Evolutionary conservation across 2,888 invertebrate species (phyloP).

Genomic region (Caenorhabditis zanzibari): DNA sequence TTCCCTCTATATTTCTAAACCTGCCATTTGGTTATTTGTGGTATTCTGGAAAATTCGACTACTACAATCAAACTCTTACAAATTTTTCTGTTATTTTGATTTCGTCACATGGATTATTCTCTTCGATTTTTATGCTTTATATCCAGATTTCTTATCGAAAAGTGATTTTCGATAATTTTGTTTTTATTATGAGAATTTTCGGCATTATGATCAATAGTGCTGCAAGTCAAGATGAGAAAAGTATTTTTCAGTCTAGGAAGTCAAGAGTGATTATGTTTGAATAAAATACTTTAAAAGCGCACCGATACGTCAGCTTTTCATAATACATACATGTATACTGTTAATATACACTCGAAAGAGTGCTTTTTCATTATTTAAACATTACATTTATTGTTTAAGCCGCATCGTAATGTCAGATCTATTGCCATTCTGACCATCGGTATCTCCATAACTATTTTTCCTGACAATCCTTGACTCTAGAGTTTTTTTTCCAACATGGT

Average conservation of each 20-base stretch:
- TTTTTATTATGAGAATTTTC: neutral
- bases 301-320: no score
- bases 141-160: conserved; percentile 24
- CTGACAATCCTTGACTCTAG: no score
- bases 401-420: no score
- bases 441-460: no score
- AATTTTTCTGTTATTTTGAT: neutral
- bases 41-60: conserved; percentile 10
- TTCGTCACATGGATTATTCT: conserved; percentile 6
- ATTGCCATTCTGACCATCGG: no score
- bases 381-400: no score
- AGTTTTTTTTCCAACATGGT: no score
- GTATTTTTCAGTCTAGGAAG: conserved; percentile 17
- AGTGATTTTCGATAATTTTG: neutral
- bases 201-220: no score
- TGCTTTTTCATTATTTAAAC: no score
- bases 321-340: no score
- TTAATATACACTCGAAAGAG: no score
- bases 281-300: no score
- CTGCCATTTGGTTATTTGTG: neutral
- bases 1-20: neutral
- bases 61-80: neutral
- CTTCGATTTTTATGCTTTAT: conserved; percentile 10
- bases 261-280: neutral
- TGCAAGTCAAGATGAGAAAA: neutral